Evolutionary conservation across 2,888 invertebrate species (phyloP).

Genomic region (Rhingia campestris): DNA sequence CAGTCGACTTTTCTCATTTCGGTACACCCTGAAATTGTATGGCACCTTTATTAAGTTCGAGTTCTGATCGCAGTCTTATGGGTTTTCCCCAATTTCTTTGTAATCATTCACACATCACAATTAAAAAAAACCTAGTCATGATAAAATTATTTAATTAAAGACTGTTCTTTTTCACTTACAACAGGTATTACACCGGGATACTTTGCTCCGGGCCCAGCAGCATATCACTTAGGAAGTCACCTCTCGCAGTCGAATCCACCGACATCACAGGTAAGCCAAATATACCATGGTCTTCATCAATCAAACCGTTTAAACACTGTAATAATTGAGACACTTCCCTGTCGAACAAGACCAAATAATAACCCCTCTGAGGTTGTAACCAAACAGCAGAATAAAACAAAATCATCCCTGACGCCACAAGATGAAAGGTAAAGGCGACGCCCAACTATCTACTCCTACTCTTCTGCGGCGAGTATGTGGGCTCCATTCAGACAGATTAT

Average conservation of each 20-base stretch:
- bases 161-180: conserved; percentile 73
- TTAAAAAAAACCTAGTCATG: conserved; percentile 1
- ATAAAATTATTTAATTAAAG: conserved; percentile 24
- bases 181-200: conserved; percentile 83
- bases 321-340: conserved; percentile 57
- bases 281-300: conserved; percentile 39
- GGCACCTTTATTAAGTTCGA: too few species aligned
- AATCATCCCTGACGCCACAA: conserved; percentile 62
- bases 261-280: conserved; percentile 82
- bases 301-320: conserved; percentile 29
- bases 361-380: not conserved
- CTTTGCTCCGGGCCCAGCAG: conserved; percentile 83
- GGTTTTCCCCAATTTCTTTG: too few species aligned
- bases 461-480: not conserved
- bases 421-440: conserved; percentile 11
- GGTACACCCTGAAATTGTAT: too few species aligned
- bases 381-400: conserved; percentile 32
- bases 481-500: conserved; percentile 13
- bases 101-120: not conserved
- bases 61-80: too few species aligned
- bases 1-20: too few species aligned
- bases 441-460: too few species aligned
- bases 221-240: conserved; percentile 83
- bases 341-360: conserved; percentile 19
- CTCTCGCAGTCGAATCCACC: conserved; percentile 82